A percentile compares a stretch with the other conserved stretches of the same genome.
Conservation (phyloP, 2,113 vertebrate species). For the Gallinago undulata region DNA sequence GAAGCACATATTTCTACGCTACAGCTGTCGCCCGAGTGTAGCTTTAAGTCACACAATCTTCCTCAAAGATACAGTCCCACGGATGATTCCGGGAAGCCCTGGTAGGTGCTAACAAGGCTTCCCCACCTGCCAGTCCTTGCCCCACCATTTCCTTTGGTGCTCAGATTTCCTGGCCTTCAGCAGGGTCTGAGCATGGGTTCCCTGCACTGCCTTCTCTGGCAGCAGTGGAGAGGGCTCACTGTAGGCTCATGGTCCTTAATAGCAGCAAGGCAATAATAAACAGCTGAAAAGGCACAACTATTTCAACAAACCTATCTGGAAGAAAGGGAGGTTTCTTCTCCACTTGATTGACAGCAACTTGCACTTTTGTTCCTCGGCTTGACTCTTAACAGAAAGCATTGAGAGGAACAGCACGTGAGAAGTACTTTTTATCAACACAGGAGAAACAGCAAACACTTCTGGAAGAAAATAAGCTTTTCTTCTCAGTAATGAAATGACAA, state of each 20-base stretch:
- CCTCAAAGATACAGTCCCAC: background rate
- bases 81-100: background rate
- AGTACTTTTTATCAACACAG: conserved; percentile 15
- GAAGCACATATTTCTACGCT: background rate
- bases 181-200: background rate
- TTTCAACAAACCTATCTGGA: background rate
- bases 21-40: background rate
- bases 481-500: conserved; percentile 35
- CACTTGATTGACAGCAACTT: background rate
- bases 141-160: background rate
- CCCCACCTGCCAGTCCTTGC: background rate
- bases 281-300: background rate
- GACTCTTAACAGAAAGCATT: background rate
- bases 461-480: conserved; percentile 24
- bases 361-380: background rate
- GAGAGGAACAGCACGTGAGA: background rate
- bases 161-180: background rate
- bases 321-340: background rate
- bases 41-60: background rate
- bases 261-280: background rate
- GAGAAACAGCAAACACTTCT: conserved; percentile 41
- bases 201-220: background rate
- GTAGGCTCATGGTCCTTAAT: background rate
- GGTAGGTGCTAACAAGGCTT: background rate
- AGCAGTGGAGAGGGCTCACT: background rate